Evolutionary conservation across 2,797 vertebrate species (phyloP), one percentile per base, ranked within the genome.

Genomic region (Buceros bicornis): DNA sequence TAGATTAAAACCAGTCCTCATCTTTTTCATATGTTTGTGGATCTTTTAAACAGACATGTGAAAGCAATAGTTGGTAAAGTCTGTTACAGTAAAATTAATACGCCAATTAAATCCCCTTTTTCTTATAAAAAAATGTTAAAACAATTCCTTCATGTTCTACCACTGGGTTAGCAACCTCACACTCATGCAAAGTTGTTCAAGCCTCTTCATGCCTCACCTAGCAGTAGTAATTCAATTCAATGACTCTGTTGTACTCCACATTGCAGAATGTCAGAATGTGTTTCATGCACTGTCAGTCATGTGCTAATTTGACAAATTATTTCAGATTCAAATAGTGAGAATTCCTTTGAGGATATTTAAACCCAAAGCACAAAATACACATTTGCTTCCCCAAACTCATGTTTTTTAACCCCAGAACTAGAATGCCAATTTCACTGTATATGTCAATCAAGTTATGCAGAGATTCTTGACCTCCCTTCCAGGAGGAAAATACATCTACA

Each of bases 301-400:
- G 94, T 74, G 80, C 85, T 97, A 95, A 96, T 96, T 96, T 97
- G 97, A 97, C 94, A 97, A 97, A 97, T 97, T 94, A 96, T 97
- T 97, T 97, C 93, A 96, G 86, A 96, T 94, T 94, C 89, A 97
- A 95, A 94, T 90, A 92, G 93, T 89, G 80, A 62, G 61, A 93
- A 95, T 93, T 95, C 94, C 96, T 97, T 82, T 87, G 94, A 97
- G 94, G 89, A 79, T 96, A 96, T 93, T 93, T 95, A 93, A 96
- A 87, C 81, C 37, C 71, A 66, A 73, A 85, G 73, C 43, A 61
- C 48, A 90, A 96, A 92, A 82, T 79, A 90, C 73, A 88, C 67
- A 82, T 90, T 95, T 82, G 11, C 77, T 94, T 95, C 69, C 69
- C 69, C 19, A 92, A 94, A 87, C 64, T 77, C 87, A 13, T 84